Evolutionary conservation across 2,888 invertebrate species (phyloP).

Genomic region (Cordilura impudica): DNA sequence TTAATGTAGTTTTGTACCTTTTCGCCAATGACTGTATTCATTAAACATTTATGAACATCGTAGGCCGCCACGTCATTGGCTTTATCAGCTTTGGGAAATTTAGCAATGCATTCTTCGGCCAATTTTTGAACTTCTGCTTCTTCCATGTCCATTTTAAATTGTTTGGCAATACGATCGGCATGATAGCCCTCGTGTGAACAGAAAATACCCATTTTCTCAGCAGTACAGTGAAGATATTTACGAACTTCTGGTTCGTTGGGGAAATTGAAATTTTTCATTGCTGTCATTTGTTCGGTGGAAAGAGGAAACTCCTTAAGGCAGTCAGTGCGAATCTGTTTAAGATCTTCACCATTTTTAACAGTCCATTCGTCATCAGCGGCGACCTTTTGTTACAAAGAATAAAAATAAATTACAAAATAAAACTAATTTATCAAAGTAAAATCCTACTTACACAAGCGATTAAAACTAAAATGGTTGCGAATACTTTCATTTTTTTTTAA

Average conservation of each 20-base stretch:
- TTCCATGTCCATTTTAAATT: conserved; percentile 73
- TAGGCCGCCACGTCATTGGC: conserved; percentile 73
- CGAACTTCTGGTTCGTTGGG: conserved; percentile 72
- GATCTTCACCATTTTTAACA: conserved; percentile 70
- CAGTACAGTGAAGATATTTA: conserved; percentile 71
- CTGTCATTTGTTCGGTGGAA: conserved; percentile 63
- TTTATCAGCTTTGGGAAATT: conserved; percentile 69
- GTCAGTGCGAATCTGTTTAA: conserved; percentile 69
- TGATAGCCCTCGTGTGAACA: conserved; percentile 71
- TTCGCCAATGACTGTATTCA: conserved; percentile 73
- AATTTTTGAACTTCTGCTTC: conserved; percentile 72
- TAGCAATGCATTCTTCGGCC: conserved; percentile 72
- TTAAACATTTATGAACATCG: conserved; percentile 75
- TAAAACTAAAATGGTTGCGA: conserved; percentile 59
- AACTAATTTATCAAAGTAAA: background rate
- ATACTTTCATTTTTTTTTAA: conserved; percentile 62
- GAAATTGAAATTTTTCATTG: conserved; percentile 70
- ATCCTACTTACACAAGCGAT: conserved; percentile 60
- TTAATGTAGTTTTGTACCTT: conserved; percentile 69
- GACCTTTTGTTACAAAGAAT: conserved; percentile 60
- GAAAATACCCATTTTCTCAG: conserved; percentile 71
- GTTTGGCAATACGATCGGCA: conserved; percentile 73
- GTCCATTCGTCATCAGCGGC: conserved; percentile 71
- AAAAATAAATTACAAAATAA: background rate
- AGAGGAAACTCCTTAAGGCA: conserved; percentile 70